These are phyloP conservation scores for Delphinus delphis DNA, from an alignment of 2,113 vertebrate genomes.

Conservation along the genomic window DNA sequence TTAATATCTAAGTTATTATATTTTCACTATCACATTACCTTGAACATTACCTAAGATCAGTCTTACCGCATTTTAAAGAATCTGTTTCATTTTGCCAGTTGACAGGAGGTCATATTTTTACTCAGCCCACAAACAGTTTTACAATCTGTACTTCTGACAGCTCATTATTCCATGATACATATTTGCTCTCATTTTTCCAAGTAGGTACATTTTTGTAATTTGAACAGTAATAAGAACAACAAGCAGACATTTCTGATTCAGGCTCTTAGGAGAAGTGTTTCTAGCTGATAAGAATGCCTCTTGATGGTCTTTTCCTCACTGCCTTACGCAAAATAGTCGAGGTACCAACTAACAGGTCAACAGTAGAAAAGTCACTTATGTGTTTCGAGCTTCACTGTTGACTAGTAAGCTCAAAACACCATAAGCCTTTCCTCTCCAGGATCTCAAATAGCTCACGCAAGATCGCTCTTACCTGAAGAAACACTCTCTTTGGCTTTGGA, in stretches of 20 bases:
- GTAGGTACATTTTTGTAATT: background rate
- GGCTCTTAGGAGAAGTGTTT: background rate
- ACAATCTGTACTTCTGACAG: background rate
- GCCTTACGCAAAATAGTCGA: background rate
- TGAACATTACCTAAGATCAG: background rate
- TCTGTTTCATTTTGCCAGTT: background rate
- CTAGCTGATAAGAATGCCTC: background rate
- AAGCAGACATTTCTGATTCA: background rate
- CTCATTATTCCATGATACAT: background rate
- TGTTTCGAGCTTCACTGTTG: background rate
- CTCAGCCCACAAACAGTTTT: background rate
- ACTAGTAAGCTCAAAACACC: background rate
- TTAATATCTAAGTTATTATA: background rate
- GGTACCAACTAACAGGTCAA: background rate
- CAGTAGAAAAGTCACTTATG: background rate
- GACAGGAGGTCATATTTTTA: background rate
- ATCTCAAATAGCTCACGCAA: background rate
- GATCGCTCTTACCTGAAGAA: conserved; percentile 90
- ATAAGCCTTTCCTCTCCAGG: background rate
- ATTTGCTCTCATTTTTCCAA: background rate
- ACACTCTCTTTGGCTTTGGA: conserved; percentile 94
- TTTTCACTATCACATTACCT: background rate
- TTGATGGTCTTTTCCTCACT: background rate
- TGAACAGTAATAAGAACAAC: background rate
- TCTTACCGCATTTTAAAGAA: background rate